phyloP scores from a whole-genome alignment of 2,113 vertebrate genomes.

The Calonectris borealis region DNA sequence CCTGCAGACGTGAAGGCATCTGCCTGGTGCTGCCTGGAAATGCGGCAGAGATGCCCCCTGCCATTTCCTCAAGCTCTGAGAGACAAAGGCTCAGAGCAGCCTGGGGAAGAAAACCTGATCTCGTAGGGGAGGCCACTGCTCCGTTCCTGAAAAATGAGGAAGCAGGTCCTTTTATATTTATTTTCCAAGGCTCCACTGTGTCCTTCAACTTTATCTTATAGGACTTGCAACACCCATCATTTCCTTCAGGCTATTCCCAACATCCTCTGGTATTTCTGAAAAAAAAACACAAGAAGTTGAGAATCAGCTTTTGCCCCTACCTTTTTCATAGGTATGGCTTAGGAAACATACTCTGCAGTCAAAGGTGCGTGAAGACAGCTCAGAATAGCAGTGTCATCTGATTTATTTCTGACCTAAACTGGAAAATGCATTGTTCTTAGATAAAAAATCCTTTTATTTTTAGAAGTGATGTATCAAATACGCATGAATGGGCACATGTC shows the following conservation, averaged over 20 bases:
- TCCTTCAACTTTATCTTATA: not conserved
- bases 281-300: not conserved
- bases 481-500: conserved; percentile 16
- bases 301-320: not conserved
- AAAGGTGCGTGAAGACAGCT: not conserved
- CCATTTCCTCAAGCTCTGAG: not conserved
- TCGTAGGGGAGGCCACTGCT: not conserved
- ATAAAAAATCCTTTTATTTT: conserved; percentile 33
- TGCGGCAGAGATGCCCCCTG: not conserved
- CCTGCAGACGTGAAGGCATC: conserved; percentile 13
- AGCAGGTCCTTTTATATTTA: not conserved
- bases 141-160: not conserved
- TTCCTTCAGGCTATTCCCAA: not conserved
- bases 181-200: not conserved
- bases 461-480: conserved; percentile 30
- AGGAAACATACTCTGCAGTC: not conserved
- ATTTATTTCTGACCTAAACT: not conserved
- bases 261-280: not conserved
- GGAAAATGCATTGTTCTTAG: not conserved
- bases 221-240: not conserved
- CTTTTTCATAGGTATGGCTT: not conserved
- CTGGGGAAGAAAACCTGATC: not conserved
- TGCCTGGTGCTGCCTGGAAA: not conserved
- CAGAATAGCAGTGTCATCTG: not conserved
- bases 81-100: not conserved